Conservation (phyloP, 2,797 vertebrate species). For the Cynodonichthys magdalenae region DNA sequence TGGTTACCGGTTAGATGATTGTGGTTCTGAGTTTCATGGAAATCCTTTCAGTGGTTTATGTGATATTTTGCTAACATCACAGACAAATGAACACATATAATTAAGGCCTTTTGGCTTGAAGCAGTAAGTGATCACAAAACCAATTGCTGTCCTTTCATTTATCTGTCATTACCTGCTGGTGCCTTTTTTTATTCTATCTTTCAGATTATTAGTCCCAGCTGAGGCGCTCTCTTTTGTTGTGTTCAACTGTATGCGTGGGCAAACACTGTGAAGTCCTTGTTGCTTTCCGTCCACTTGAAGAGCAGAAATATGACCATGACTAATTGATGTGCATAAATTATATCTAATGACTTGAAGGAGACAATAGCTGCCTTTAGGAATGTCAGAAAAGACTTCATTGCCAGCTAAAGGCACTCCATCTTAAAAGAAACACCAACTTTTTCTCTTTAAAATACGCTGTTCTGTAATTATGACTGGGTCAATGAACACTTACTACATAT, state of each 20-base stretch:
- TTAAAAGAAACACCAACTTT: conserved; percentile 9
- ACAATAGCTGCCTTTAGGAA: conserved; percentile 4
- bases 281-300: conserved; percentile 27
- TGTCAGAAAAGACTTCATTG: not conserved
- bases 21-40: too few species aligned
- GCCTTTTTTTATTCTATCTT: conserved; percentile 1
- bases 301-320: conserved; percentile 23
- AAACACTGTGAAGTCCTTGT: conserved; percentile 15
- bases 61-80: too few species aligned
- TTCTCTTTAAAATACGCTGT: not conserved
- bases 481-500: conserved; percentile 7
- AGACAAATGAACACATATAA: too few species aligned
- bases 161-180: conserved; percentile 17
- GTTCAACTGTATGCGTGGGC: conserved; percentile 28
- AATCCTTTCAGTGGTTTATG: too few species aligned
- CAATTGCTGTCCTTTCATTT: conserved; percentile 11
- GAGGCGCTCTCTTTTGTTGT: conserved; percentile 12
- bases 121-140: not conserved
- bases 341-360: not conserved
- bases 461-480: conserved; percentile 17
- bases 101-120: not conserved
- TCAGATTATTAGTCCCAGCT: not conserved
- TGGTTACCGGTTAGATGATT: too few species aligned
- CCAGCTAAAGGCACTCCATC: not conserved
- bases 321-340: conserved; percentile 7